A percentile compares a stretch with the other conserved stretches of the same genome.
Conservation (phyloP, 2,113 vertebrate genomes). For the Phalacrocorax carbo region DNA sequence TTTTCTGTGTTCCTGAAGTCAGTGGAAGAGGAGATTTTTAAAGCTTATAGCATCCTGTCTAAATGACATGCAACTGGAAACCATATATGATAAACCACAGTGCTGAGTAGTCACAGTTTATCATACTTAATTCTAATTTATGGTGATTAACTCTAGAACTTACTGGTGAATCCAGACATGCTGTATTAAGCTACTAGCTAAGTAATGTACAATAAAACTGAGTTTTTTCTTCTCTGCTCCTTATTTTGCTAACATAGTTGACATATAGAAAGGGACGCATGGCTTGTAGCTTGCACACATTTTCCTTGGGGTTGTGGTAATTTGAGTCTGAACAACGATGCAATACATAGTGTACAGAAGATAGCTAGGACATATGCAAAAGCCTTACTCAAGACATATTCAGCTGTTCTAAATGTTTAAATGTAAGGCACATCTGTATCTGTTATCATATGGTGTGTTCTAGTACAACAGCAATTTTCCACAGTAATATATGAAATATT, state of each 20-base stretch:
- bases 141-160: neutral
- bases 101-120: neutral
- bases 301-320: neutral
- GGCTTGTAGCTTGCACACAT: neutral
- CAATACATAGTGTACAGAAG: neutral
- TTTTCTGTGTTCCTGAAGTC: neutral
- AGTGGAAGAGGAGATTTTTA: neutral
- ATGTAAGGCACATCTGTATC: neutral
- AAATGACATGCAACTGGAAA: neutral
- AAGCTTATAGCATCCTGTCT: neutral
- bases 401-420: neutral
- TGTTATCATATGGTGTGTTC: neutral
- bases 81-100: neutral
- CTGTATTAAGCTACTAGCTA: neutral
- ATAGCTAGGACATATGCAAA: neutral
- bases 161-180: neutral
- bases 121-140: neutral
- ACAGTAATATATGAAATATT: neutral
- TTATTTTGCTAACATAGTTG: neutral
- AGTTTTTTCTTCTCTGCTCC: neutral
- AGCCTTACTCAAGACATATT: neutral
- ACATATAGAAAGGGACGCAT: neutral
- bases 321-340: neutral
- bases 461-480: neutral
- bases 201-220: neutral